Evolutionary conservation across 2,888 invertebrate genomes (phyloP), one percentile per base, ranked within the genome.

Genomic region (Diplazon laetatorius): DNA sequence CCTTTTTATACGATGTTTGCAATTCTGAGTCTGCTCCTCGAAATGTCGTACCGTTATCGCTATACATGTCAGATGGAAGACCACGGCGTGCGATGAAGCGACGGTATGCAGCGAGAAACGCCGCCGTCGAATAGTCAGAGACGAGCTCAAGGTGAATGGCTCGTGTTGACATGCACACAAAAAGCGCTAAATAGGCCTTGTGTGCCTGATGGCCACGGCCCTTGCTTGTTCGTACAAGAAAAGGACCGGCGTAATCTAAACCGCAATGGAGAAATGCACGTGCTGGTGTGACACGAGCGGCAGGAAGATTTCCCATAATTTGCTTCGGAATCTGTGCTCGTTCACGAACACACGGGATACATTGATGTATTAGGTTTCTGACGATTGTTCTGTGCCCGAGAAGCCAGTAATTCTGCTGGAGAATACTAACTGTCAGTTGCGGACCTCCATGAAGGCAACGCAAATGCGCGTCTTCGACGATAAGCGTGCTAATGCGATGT

Each of bases 211-310:
- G 39, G 1, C 81, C 78, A 1, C 73, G 69, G 10, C 81, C 81
- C 25, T 46, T 59, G 20, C 68, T 16, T 3, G 39, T 48, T 6
- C 78, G 68, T 4, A 80, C 22, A 1, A 25, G 22, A 16, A 78
- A 30, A 9, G 81, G 81, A 1, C 78, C 78, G 0, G 81, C 78
- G 39, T 79, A 81, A 18, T 81, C 81, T 1, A 81, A 16, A 14
- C 81, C 81, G 35, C 44, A 52, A 1, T 39, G 20, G 0, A 18
- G 6, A 22, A 81, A 81, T 46, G 46, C 46, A 1, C 46, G 46
- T 1, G 12, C 14, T 8, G 30, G 55, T 1, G 14, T n/a, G 1
- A 46, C 46, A 2, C 46, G 46, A 1, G 46, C 18, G 8, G 14
- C 4, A 1, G 46, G 46, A 9, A 46, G 18, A 9, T 18, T 46